These are phyloP conservation scores for Tetrao urogallus DNA, from an alignment of 2,113 vertebrate genomes.

Conservation along the genomic window DNA sequence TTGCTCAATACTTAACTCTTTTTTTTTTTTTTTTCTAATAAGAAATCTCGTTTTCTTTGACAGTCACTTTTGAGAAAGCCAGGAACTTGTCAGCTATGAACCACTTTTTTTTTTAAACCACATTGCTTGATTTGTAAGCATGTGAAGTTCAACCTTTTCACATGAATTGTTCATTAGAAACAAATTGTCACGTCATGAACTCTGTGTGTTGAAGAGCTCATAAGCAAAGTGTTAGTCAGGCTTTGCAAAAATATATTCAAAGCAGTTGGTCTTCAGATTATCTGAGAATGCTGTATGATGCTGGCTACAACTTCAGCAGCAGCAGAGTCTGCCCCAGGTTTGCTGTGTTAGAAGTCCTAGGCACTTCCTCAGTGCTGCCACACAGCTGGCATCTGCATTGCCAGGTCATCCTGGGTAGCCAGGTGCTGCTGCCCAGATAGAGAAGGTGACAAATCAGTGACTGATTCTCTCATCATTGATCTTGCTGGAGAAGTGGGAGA, in stretches of 20 bases:
- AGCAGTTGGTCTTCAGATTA: background rate
- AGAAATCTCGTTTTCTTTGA: background rate
- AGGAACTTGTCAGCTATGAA: background rate
- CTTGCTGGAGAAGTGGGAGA: background rate
- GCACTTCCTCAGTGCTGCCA: background rate
- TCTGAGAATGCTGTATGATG: background rate
- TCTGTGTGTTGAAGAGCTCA: background rate
- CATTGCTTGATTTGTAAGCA: background rate
- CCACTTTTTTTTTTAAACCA: background rate
- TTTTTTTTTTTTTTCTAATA: background rate
- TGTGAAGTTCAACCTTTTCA: background rate
- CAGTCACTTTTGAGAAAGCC: background rate
- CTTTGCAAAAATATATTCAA: background rate
- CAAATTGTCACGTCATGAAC: background rate
- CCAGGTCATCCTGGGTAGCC: background rate
- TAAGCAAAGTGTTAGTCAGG: background rate
- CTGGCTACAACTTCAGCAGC: background rate
- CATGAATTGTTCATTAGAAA: background rate
- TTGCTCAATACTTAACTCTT: background rate
- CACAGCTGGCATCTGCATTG: accelerated
- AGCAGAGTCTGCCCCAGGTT: background rate
- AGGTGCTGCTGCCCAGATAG: background rate
- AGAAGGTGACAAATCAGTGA: background rate
- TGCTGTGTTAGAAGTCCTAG: background rate
- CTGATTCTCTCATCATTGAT: background rate